Evolutionary conservation across 2,797 vertebrate genomes (phyloP), one percentile per base, ranked within the genome.

Genomic region (Sebastes matsubarae): DNA sequence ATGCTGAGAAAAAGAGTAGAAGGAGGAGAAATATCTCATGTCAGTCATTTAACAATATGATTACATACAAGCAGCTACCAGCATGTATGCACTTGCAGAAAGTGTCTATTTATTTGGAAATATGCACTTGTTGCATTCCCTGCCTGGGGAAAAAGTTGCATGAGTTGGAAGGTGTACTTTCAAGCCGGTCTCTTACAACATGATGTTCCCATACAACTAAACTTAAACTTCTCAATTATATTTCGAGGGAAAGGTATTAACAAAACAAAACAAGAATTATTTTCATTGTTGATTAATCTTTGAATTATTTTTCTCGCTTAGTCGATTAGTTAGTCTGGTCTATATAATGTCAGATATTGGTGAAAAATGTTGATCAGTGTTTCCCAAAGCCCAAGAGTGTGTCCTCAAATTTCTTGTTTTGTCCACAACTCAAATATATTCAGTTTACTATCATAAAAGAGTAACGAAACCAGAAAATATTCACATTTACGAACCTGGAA

Each of bases 81-180:
- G 54, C 61, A 27, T 70, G 79, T 69, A 2, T 52, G 38, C 36
- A 18, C 85, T 66, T 64, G 29, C 30, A 50, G 11, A 73, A 68
- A 78, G 38, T 4, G 25, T 42, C 38, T 77, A 52, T 52, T 52
- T n/a, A 5, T 71, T 81, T 77, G 30, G 68, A 77, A 68, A 70
- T 65, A 22, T 67, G 70, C 18, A 59, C 34, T 77, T 83, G 72
- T 83, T 86, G 58, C 64, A 34, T 57, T 75, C 32, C 63, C 46
- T 63, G 66, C 58, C 54, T 22, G 18, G 11, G 69, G 65, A 36
- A 66, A 72, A 68, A 70, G 36, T 68, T 24, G 68, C 4, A 50
- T 22, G 2, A 59, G 32, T n/a, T 75, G 57, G 70, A 71, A 78
- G 68, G 66, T 75, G 22, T 30, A 61, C 69, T 72, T 70, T n/a